Evolutionary conservation across 2,888 invertebrate genomes (phyloP).

Genomic region (Dyspetes luteomarginatus): DNA sequence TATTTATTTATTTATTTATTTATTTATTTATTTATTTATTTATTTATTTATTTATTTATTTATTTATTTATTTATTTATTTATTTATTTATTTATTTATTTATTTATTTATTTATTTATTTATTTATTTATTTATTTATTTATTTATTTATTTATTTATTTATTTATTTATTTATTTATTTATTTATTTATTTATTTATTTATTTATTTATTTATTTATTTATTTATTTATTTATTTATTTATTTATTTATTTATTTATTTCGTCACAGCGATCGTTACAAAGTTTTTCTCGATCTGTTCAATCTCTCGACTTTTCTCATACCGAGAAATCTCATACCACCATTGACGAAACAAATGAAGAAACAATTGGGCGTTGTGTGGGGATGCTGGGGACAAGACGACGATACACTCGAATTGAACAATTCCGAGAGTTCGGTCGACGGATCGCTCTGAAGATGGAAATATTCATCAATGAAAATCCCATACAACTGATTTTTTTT

Average conservation of each 20-base stretch:
- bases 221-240: constrained; percentile 37
- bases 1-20: constrained; percentile 37
- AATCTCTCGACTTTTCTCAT: constrained; percentile 98
- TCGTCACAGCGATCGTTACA: constrained; percentile 96
- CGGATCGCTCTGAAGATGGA: constrained; percentile 69
- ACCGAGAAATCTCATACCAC: constrained; percentile 95
- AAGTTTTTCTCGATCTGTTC: constrained; percentile 98
- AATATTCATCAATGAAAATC: not conserved
- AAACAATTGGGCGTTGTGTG: constrained; percentile 87
- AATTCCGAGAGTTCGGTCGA: constrained; percentile 76
- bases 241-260: constrained; percentile 55
- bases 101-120: not conserved
- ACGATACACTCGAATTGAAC: constrained; percentile 68
- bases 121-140: not conserved
- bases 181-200: not conserved
- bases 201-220: not conserved
- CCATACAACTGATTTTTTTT: not conserved
- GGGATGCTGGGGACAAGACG: constrained; percentile 85
- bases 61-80: not conserved
- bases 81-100: not conserved
- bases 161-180: not conserved
- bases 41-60: constrained; percentile 65
- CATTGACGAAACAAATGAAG: constrained; percentile 93
- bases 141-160: not conserved
- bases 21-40: constrained; percentile 55